Percentiles rank a stretch among this genome's conserved stretches.
Evolutionary conservation across 1,140 invertebrate species (phyloP).

Genomic region (Drosophila serrata): DNA sequence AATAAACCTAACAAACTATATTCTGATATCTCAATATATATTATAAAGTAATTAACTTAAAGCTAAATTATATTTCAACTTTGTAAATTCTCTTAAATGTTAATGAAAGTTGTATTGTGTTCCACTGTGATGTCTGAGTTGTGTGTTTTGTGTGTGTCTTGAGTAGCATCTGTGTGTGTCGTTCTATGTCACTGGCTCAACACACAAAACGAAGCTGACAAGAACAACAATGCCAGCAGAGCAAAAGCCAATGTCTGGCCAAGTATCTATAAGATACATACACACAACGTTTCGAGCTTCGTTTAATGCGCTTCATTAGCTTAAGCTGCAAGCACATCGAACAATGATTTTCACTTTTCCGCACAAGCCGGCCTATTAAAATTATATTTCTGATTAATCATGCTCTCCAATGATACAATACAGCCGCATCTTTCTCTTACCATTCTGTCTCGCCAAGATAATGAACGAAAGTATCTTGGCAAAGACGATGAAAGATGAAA

Average conservation of each 20-base stretch:
- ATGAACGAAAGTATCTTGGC: slow-evolving; percentile 34
- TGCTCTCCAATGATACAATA: slow-evolving; percentile 52
- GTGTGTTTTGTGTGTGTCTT: slow-evolving; percentile 29
- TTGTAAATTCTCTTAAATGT: neutral
- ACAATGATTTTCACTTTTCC: slow-evolving; percentile 75
- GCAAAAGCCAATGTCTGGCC: slow-evolving; percentile 19
- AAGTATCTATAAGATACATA: slow-evolving; percentile 62
- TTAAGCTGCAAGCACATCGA: slow-evolving; percentile 43
- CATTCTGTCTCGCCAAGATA: slow-evolving; percentile 33
- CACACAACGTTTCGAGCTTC: slow-evolving; percentile 22
- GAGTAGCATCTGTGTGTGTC: slow-evolving; percentile 22
- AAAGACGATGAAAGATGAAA: slow-evolving; percentile 11
- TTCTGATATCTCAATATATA: neutral
- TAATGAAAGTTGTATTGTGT: neutral
- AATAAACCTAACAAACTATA: neutral
- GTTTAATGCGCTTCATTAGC: slow-evolving; percentile 76
- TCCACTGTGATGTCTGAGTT: slow-evolving; percentile 31
- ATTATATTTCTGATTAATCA: slow-evolving; percentile 77
- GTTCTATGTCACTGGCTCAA: slow-evolving; percentile 72
- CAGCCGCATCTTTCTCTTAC: neutral
- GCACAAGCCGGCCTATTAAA: slow-evolving; percentile 51
- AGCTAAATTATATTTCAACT: neutral
- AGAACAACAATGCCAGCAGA: slow-evolving; percentile 40
- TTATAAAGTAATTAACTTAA: neutral
- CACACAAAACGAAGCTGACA: slow-evolving; percentile 26